Conservation (phyloP, 2,888 invertebrate species). For the Orthosia incerta region DNA sequence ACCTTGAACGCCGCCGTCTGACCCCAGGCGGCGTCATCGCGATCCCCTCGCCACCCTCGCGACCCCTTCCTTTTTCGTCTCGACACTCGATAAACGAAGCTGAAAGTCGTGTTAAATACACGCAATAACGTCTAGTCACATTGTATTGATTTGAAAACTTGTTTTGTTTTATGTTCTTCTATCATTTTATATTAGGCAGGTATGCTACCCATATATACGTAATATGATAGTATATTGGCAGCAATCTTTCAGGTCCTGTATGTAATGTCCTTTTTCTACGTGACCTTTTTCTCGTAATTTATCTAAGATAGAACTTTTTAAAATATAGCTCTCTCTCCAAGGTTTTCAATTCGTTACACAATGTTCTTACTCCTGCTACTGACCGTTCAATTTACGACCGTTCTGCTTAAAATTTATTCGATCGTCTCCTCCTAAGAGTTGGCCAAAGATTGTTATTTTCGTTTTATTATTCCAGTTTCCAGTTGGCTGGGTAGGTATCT, state of each 20-base stretch:
- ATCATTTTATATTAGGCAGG: background rate
- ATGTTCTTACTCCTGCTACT: constrained; percentile 1
- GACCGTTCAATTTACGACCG: constrained; percentile 2
- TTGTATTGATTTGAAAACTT: constrained; percentile 62
- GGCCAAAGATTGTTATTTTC: background rate
- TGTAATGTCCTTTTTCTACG: background rate
- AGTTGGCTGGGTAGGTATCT: background rate
- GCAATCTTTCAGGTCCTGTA: background rate
- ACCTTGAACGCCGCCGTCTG: constrained; percentile 89
- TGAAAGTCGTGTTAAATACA: constrained; percentile 80
- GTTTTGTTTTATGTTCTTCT: constrained; percentile 29
- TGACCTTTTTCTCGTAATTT: background rate
- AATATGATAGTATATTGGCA: background rate
- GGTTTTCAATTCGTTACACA: constrained; percentile 11
- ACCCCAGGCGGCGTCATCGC: constrained; percentile 77
- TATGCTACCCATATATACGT: background rate
- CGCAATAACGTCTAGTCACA: constrained; percentile 71
- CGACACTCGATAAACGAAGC: constrained; percentile 79
- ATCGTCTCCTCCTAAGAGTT: background rate
- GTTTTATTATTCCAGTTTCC: background rate
- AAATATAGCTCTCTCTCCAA: background rate
- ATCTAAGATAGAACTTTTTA: constrained; percentile 1
- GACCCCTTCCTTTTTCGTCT: constrained; percentile 75
- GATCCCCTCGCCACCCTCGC: constrained; percentile 69
- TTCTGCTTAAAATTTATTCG: constrained; percentile 4